Evolutionary conservation across 2,797 vertebrate species (phyloP), one percentile per base, ranked within the genome.

Genomic region (Chelmon rostratus): DNA sequence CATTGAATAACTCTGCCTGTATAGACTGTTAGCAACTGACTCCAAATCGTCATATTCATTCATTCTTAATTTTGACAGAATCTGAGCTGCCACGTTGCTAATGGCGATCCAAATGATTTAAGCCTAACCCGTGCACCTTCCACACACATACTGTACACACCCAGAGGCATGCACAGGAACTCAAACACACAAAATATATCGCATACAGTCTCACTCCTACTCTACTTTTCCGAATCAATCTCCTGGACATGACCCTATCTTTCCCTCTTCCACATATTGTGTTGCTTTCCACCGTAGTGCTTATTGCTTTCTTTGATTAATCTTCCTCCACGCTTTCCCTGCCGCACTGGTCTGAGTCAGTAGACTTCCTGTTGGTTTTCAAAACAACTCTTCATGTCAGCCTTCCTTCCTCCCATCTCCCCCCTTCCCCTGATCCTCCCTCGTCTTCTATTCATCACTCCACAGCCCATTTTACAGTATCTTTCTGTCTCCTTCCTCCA

Each of bases 231-330:
- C 63, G 73, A 88, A 86, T 89, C 81, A 89, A 80, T 90, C 88
- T 91, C 79, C 63, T 73, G 86, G 84, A 90, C 73, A 61, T 78
- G 86, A 90, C 82, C 83, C 73, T 62, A 70, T 88, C 89, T 86
- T 84, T 89, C 75, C 88, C 73, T 80, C 84, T 88, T 90, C 81
- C 91, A 82, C 85, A 57, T 84, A 90, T 89, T 90, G 91, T 92
- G 86, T 89, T 91, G 76, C 87, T 86, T 86, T 91, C 79, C 86
- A 86, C 79, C 70, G 44, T 88, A 54, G 88, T 82, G 76, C 88
- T 92, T 92, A 93, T 94, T 94, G 87, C 89, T 92, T 91, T 90
- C 89, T 93, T 91, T 92, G 89, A 93, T 93, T 92, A 91, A 94
- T 93, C 90, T 88, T 84, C 86, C 81, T 92, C 81, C 73, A 76